phyloP scores from a whole-genome alignment of 2,113 vertebrate species.

The Gnathonemus longibarbis region DNA sequence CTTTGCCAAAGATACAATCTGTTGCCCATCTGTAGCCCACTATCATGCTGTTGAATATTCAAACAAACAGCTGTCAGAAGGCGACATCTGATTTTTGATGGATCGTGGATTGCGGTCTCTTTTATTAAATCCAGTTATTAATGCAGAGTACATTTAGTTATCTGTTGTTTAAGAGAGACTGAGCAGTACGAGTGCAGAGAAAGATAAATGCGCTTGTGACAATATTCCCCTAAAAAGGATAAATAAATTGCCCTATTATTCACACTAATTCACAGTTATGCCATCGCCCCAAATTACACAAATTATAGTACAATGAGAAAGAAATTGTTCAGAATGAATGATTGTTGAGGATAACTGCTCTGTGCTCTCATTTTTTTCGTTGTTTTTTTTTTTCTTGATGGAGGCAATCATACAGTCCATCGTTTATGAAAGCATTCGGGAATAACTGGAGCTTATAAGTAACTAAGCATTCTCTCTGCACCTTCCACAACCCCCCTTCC shows the following conservation, averaged over 20 bases:
- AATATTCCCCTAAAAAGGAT: not conserved
- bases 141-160: conserved; percentile 53
- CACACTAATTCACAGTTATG: not conserved
- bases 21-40: conserved; percentile 58
- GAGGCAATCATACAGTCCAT: not conserved
- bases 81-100: conserved; percentile 51
- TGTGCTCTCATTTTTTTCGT: not conserved
- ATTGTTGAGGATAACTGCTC: not conserved
- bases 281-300: not conserved
- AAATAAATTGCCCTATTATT: not conserved
- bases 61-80: conserved; percentile 64
- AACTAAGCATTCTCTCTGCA: conserved; percentile 5
- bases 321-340: not conserved
- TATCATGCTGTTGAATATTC: conserved; percentile 54
- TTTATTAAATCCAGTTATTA: conserved; percentile 55
- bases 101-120: conserved; percentile 48
- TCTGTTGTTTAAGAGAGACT: conserved; percentile 36
- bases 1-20: conserved; percentile 61
- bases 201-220: not conserved
- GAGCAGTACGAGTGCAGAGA: not conserved
- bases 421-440: not conserved
- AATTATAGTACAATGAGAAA: not conserved
- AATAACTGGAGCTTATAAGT: not conserved
- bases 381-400: not conserved
- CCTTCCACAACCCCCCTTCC: not conserved